A percentile compares a stretch with the other conserved stretches of the same genome.
phyloP scores from a whole-genome alignment of 2,888 invertebrate genomes.

The Mesoligia furuncula region DNA sequence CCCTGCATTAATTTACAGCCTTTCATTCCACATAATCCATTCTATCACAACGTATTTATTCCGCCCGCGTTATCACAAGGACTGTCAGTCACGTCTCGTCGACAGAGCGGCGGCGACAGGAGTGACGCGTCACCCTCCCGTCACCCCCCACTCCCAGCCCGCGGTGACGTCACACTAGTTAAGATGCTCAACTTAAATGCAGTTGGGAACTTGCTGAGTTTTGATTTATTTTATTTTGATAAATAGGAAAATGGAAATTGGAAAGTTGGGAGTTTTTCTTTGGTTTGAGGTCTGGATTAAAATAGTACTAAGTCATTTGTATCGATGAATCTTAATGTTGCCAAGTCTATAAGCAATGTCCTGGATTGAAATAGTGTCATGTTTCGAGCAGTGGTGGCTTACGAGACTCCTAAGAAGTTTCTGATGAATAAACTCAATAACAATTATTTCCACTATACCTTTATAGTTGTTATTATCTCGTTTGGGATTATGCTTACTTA shows the following conservation, averaged over 20 bases:
- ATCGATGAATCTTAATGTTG: background rate
- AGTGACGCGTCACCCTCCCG: slow-evolving; percentile 54
- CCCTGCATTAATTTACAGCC: slow-evolving; percentile 15
- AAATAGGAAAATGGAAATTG: background rate
- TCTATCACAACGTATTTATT: slow-evolving; percentile 59
- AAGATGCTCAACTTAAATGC: slow-evolving; percentile 60
- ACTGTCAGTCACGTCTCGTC: slow-evolving; percentile 64
- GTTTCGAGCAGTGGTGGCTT: background rate
- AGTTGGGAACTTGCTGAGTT: slow-evolving; percentile 39
- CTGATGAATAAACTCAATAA: background rate
- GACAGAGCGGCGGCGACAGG: slow-evolving; percentile 49
- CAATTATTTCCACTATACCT: background rate
- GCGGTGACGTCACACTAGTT: slow-evolving; percentile 61
- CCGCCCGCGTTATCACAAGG: slow-evolving; percentile 53
- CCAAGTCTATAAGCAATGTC: background rate
- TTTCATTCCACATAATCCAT: slow-evolving; percentile 49
- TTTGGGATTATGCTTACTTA: slow-evolving; percentile 4
- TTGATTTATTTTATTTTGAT: slow-evolving; percentile 33
- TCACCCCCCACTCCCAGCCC: slow-evolving; percentile 45
- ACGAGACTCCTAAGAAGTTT: background rate
- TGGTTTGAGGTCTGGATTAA: background rate
- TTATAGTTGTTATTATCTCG: slow-evolving; percentile 1
- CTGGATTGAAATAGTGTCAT: background rate
- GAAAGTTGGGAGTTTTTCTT: background rate
- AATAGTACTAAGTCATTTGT: background rate